phyloP scores from a whole-genome alignment of 2,797 vertebrate species.

The Anolis apletophallus region DNA sequence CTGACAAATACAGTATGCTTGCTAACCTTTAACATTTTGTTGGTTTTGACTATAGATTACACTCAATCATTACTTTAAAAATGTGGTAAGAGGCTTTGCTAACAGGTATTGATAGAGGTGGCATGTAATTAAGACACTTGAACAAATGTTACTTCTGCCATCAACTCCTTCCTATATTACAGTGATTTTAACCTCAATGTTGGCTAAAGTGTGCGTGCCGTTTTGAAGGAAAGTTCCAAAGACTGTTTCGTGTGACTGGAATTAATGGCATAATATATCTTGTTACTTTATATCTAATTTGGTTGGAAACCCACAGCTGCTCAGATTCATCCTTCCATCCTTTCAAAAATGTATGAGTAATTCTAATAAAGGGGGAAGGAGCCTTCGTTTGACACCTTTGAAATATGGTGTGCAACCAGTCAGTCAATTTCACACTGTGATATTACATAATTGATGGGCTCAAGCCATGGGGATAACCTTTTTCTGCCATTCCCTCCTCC shows the following conservation, averaged over 20 bases:
- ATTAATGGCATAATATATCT: background rate
- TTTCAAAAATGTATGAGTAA: slow-evolving; percentile 2
- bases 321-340: rapidly evolving
- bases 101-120: background rate
- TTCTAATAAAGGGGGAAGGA: slow-evolving; percentile 13
- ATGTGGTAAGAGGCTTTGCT: background rate
- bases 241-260: background rate
- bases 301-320: background rate
- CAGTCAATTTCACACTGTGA: background rate
- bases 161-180: background rate
- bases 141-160: background rate
- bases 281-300: slow-evolving; percentile 16
- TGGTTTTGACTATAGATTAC: background rate
- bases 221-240: background rate
- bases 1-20: background rate
- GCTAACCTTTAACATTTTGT: background rate
- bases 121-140: background rate
- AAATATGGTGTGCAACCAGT: background rate
- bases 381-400: slow-evolving; percentile 6
- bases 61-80: background rate
- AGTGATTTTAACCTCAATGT: background rate
- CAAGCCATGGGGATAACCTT: background rate
- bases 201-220: background rate
- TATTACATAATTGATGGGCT: background rate
- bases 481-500: rapidly evolving